A percentile compares a stretch with the other conserved stretches of the same genome.
Conservation (phyloP, 2,797 vertebrate species). For the Ficedula albicollis region DNA sequence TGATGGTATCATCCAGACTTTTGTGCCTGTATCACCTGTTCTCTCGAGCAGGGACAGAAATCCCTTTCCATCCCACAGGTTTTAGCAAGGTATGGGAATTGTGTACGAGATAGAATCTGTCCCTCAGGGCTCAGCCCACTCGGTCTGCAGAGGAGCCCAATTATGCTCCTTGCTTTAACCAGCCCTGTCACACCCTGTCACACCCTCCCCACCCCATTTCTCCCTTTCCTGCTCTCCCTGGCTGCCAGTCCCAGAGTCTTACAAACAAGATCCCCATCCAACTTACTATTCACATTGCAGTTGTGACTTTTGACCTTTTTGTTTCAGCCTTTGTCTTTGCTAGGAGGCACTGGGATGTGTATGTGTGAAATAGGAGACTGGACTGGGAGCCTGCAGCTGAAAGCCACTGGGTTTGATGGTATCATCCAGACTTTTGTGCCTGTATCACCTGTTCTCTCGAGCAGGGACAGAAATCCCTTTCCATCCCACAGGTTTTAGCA, state of each 20-base stretch:
- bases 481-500: neutral
- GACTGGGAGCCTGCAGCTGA: neutral
- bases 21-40: neutral
- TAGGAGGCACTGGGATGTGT: too few relatives aligned
- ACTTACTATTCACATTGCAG: too few relatives aligned
- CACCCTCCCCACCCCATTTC: neutral
- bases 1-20: neutral
- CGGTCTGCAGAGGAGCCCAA: conserved; percentile 21
- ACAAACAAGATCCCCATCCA: too few relatives aligned
- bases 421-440: neutral
- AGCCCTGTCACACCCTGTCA: neutral
- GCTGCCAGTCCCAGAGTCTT: too few relatives aligned
- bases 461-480: neutral
- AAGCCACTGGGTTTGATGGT: neutral
- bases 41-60: neutral
- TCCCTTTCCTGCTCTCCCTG: neutral
- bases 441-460: neutral
- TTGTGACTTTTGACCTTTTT: too few relatives aligned
- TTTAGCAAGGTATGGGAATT: conserved; percentile 34
- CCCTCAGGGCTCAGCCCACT: conserved; percentile 42
- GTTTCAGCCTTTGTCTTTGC: too few relatives aligned
- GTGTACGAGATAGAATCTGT: conserved; percentile 22
- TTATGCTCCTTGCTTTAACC: neutral
- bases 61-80: neutral
- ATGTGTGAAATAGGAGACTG: too few relatives aligned